A percentile compares a stretch with the other conserved stretches of the same genome.
Conservation (phyloP, 2,797 vertebrate species). For the Discoglossus pictus region DNA sequence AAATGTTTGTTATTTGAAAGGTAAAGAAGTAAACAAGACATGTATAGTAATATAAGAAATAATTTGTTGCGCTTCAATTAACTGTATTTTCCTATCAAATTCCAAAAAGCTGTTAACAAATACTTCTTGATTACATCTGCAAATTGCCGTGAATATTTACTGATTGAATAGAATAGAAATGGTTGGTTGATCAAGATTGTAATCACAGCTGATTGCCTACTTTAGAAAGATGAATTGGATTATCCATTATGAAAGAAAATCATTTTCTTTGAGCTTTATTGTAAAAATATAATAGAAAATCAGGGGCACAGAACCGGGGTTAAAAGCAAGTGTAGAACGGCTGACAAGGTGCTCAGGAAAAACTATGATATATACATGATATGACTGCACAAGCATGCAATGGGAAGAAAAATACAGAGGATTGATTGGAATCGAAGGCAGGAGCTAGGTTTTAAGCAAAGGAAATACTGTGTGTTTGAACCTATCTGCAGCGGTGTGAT, state of each 20-base stretch:
- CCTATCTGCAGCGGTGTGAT: too few species aligned
- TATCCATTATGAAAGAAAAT: slow-evolving; percentile 35
- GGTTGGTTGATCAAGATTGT: slow-evolving; percentile 31
- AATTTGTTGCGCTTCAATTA: slow-evolving; percentile 11
- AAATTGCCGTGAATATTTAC: slow-evolving; percentile 47
- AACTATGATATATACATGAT: neutral
- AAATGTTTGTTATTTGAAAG: neutral
- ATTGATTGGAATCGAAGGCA: too few species aligned
- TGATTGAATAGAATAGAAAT: slow-evolving; percentile 48
- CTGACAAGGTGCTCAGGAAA: neutral
- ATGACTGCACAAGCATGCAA: neutral
- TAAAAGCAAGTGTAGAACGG: neutral
- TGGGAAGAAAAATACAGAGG: neutral
- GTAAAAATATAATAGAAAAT: slow-evolving; percentile 40
- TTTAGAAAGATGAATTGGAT: slow-evolving; percentile 42
- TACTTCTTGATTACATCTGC: slow-evolving; percentile 45
- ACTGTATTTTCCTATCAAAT: slow-evolving; percentile 11
- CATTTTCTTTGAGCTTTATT: slow-evolving; percentile 17
- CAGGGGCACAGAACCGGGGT: neutral
- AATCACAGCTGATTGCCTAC: slow-evolving; percentile 48
- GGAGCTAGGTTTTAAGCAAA: too few species aligned
- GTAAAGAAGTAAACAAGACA: neutral
- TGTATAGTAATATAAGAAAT: neutral
- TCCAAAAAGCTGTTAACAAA: slow-evolving; percentile 25
- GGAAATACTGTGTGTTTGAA: too few species aligned